Percentiles rank a stretch among this genome's conserved stretches.
Evolutionary conservation across 2,888 invertebrate genomes (phyloP).

Genomic region (Leptinotarsa peninsularis): DNA sequence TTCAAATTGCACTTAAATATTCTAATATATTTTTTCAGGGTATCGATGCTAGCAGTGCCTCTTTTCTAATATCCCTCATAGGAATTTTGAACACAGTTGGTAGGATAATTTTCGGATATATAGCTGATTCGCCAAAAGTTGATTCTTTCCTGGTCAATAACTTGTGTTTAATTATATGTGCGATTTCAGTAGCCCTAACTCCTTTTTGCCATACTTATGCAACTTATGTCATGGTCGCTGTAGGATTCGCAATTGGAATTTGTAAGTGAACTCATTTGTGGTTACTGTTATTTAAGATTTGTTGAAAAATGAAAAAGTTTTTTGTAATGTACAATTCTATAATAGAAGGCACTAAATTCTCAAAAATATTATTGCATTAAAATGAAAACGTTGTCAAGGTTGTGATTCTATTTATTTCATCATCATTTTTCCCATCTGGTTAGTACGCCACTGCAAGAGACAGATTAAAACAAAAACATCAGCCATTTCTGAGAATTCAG

Average conservation of each 20-base stretch:
- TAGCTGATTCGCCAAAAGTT: constrained; percentile 92
- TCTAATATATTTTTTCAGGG: constrained; percentile 69
- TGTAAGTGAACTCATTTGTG: constrained; percentile 72
- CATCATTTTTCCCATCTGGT: no score
- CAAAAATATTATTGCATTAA: no score
- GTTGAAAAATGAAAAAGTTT: no score
- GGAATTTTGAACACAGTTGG: constrained; percentile 96
- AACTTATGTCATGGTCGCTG: constrained; percentile 82
- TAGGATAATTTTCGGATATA: constrained; percentile 88
- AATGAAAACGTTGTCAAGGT: no score
- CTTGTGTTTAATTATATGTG: constrained; percentile 88
- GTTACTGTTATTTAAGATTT: neutral
- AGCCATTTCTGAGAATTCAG: no score
- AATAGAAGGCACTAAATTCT: no score
- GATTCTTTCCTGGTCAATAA: constrained; percentile 94
- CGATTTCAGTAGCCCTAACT: constrained; percentile 83
- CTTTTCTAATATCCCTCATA: constrained; percentile 83
- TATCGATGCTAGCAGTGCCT: constrained; percentile 78
- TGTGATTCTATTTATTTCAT: no score
- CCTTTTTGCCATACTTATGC: constrained; percentile 85
- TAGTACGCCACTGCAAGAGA: no score
- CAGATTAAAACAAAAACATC: no score
- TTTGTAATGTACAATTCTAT: no score
- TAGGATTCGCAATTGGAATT: constrained; percentile 92
- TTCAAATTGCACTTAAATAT: no score